Evolutionary conservation across 2,888 invertebrate species (phyloP).

Genomic region (Micoletzkya japonica): DNA sequence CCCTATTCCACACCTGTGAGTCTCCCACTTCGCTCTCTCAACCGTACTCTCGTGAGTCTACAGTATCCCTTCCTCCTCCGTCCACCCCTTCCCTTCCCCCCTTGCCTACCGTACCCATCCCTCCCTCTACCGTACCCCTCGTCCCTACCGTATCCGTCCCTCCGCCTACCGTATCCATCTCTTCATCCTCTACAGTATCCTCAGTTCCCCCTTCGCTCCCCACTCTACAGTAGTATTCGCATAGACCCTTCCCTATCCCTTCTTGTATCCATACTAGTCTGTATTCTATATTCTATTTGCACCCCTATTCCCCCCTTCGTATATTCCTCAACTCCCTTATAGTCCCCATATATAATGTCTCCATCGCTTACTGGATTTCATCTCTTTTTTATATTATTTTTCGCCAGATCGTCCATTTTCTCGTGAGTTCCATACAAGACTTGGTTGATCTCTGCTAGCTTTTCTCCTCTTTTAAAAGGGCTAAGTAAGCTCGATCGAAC

Average conservation of each 20-base stretch:
- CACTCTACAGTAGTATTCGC: not conserved
- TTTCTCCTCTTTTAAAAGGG: too few relatives aligned
- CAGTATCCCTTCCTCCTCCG: conserved; percentile 1
- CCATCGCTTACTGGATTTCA: too few relatives aligned
- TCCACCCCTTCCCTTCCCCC: not conserved
- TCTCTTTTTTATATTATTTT: too few relatives aligned
- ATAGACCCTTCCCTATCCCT: not conserved
- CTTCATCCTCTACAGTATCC: not conserved
- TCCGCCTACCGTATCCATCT: not conserved
- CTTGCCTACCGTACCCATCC: not conserved
- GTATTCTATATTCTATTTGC: not conserved
- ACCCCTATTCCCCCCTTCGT: not conserved
- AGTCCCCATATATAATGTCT: too few relatives aligned
- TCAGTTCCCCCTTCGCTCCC: not conserved
- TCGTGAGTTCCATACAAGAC: too few relatives aligned
- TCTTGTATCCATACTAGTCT: conserved; percentile 9
- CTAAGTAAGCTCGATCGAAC: too few relatives aligned
- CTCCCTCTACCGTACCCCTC: not conserved
- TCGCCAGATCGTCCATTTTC: too few relatives aligned
- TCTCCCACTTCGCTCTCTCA: not conserved
- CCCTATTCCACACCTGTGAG: not conserved
- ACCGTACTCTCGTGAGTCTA: conserved; percentile 5
- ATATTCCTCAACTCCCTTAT: not conserved
- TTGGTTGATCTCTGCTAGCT: too few relatives aligned
- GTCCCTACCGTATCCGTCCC: not conserved